These are phyloP conservation scores for Gortyna flavago DNA, from an alignment of 2,888 invertebrate genomes.

Conservation along the genomic window DNA sequence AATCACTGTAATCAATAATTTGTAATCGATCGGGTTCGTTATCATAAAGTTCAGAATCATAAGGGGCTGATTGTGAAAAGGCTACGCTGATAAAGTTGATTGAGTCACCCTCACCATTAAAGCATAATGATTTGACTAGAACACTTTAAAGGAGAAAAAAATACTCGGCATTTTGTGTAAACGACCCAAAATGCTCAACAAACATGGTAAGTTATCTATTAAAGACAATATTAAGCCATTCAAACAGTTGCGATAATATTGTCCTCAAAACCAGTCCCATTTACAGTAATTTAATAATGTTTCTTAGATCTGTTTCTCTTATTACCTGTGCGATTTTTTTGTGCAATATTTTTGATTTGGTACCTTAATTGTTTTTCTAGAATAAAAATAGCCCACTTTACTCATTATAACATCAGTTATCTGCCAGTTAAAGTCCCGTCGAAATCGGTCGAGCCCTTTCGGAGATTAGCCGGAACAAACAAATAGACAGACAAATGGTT, in stretches of 20 bases:
- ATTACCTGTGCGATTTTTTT: neutral
- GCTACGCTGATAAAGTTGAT: conserved; percentile 19
- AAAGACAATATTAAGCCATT: neutral
- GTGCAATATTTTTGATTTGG: no score
- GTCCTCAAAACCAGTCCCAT: neutral
- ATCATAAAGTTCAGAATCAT: conserved; percentile 19
- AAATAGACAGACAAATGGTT: neutral
- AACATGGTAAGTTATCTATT: neutral
- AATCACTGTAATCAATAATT: conserved; percentile 13
- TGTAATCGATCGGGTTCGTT: conserved; percentile 13
- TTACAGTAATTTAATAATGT: conserved; percentile 17
- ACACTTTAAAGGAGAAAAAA: neutral
- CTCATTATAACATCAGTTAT: no score
- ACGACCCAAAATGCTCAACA: neutral
- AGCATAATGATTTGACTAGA: conserved; percentile 9
- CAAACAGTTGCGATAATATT: neutral
- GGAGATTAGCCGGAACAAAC: neutral
- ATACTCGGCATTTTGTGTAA: neutral
- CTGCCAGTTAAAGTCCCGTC: no score
- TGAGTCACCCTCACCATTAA: neutral
- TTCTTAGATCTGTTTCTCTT: neutral
- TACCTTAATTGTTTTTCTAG: no score
- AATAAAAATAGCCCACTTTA: no score
- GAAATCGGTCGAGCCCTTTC: no score
- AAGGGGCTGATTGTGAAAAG: conserved; percentile 8